Base-by-base conservation (phyloP, 2,888 invertebrate species). In the Automeris io region DNA sequence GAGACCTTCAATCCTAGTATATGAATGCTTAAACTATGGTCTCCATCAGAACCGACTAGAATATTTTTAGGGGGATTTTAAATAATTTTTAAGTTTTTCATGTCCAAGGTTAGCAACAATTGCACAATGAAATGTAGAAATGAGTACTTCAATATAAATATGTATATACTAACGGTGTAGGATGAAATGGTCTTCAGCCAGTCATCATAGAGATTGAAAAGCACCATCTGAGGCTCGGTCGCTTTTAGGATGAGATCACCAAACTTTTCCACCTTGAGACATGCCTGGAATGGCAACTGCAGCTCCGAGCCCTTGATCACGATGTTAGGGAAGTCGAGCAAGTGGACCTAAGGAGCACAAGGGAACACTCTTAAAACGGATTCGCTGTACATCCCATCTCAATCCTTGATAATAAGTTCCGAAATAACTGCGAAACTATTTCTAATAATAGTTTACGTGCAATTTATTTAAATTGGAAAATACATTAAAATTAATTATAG, bases 251-350 rank as follows among this genome's bases (percentile, higher is more conserved):
- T 99, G 42, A 99, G 89, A 86, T 99, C 99, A 39, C 99, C 99
- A 67, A 99, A 99, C 87, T 99, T 99, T 87, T 99, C 99, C 33
- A 99, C 97, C 74, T 99, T 99, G 25, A 99, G 89, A 73, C 98
- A 98, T 5, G 98, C 99, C 77, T 99, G 98, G 93, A 99, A 99
- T 0, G 99, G 99, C 58, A 99, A 81, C 81, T 99, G 99, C 46
- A 99, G 87, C 75, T 99, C 99, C 0, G 98, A 98, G 0, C 99
- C 99, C 78, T 99, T 99, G 86, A 99, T 99, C 41, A 99, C 99
- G 75, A 99, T 99, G 83, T 99, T 99, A 8, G 99, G 99, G 89
- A 99, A 99, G 82, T 99, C 99, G n/a, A 99, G 90, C 70, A 99
- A 91, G 88, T 99, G 99, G 48, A 99, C 97, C 89, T 89, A 48